These are phyloP conservation scores for Himantopus leucocephalus DNA, from an alignment of 2,113 vertebrate species.

Conservation along the genomic window DNA sequence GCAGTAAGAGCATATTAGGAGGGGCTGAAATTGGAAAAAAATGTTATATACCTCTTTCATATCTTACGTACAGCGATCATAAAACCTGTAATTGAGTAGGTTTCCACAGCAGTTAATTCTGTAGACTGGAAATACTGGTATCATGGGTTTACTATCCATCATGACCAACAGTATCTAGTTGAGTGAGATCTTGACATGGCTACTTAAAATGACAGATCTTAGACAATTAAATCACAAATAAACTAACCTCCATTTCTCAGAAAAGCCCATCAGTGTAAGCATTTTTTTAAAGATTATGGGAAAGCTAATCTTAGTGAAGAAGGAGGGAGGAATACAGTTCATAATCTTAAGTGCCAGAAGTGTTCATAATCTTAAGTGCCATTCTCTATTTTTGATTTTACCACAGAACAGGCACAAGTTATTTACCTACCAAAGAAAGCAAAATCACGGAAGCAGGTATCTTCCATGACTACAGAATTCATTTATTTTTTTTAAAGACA, in stretches of 20 bases:
- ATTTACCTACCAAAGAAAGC: neutral
- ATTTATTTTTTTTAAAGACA: neutral
- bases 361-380: neutral
- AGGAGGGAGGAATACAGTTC: neutral
- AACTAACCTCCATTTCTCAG: neutral
- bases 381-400: neutral
- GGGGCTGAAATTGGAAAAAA: conserved; percentile 55
- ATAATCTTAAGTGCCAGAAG: neutral
- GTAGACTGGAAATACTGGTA: neutral
- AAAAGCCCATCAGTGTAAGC: neutral
- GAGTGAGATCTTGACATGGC: neutral
- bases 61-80: neutral
- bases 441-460: neutral
- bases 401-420: neutral
- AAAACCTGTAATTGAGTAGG: neutral
- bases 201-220: neutral
- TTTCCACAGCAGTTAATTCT: neutral
- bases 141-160: neutral
- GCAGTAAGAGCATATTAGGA: conserved; percentile 40
- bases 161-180: neutral
- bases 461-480: neutral
- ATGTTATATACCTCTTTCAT: neutral
- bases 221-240: neutral
- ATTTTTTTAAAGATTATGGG: neutral
- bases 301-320: neutral